Conservation (phyloP, 2,888 invertebrate species). For the Athalia cordata region DNA sequence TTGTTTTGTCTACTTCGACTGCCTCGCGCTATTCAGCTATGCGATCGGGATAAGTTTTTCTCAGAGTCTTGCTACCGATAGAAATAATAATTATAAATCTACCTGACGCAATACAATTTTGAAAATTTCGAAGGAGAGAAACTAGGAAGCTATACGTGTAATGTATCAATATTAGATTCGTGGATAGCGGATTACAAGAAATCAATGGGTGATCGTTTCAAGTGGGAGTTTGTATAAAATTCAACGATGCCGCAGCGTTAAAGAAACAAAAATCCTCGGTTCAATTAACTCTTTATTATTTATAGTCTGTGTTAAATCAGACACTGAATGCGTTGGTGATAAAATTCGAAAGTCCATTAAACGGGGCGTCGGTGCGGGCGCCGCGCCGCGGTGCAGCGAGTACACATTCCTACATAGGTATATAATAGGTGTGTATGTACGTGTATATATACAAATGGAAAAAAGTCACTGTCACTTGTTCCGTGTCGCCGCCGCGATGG, state of each 20-base stretch:
- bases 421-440: not conserved
- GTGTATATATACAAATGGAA: not conserved
- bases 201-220: conserved; percentile 2
- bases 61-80: no score
- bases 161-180: no score
- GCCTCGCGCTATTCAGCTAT: not conserved
- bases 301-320: conserved; percentile 2
- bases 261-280: conserved; percentile 4
- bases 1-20: not conserved
- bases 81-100: no score
- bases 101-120: no score
- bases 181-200: not conserved
- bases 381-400: not conserved
- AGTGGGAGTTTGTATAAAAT: not conserved
- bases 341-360: conserved; percentile 9
- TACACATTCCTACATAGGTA: not conserved
- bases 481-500: conserved; percentile 11
- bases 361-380: not conserved
- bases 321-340: conserved; percentile 25
- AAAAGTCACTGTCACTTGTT: conserved; percentile 1
- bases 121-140: no score
- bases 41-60: no score
- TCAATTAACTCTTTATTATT: conserved; percentile 38
- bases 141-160: no score
- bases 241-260: not conserved